Base-by-base conservation (phyloP, 2,797 vertebrate species). In the Masticophis lateralis region DNA sequence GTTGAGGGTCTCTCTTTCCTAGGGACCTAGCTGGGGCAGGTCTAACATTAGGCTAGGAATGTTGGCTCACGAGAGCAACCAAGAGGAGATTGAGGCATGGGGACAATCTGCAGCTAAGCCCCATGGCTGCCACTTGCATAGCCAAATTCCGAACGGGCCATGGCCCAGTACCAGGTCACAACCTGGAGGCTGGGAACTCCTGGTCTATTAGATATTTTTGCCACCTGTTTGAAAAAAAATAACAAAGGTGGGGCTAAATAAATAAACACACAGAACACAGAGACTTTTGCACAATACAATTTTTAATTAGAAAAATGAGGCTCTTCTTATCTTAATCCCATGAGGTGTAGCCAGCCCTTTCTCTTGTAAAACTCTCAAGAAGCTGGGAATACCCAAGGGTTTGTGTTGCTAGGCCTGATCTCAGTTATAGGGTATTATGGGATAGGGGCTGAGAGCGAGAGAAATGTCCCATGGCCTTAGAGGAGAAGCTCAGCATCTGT, bases 281-380 rank as follows among this genome's bases (percentile, higher is more conserved):
- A 25, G 10, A 4, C 11, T 13, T n/a, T 79, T 28, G 20, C 28
- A 74, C 14, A 86, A 79, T 56, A 7, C 1, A 13, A 6, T 89
- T 91, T 93, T 93, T 91, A 93, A 91, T 93, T 91, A 22, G 22
- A 91, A 88, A 55, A 3, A 4, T 4, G 11, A 61, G 55, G 18
- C n/a, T 32, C 32, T 57, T 43, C 4, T 27, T 32, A 27, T 5
- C 5, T 66, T 60, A 55, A 55, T 74, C 56, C 20, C 22, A 8
- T 0, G 59, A 6, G 18, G 59, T 57, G 3, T 9, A 18, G 87
- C 53, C 51, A 32, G 1, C 1, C 60, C 4, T 56, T 59, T 20
- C 5, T 20, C 47, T 61, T 61, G 3, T 12, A 90, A 51, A 16
- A 43, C 37, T 83, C 56, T 18, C n/a, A 59, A 25, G 25, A 43